Conservation (phyloP, 2,113 vertebrate species). For the Cephalopholis sonnerati region DNA sequence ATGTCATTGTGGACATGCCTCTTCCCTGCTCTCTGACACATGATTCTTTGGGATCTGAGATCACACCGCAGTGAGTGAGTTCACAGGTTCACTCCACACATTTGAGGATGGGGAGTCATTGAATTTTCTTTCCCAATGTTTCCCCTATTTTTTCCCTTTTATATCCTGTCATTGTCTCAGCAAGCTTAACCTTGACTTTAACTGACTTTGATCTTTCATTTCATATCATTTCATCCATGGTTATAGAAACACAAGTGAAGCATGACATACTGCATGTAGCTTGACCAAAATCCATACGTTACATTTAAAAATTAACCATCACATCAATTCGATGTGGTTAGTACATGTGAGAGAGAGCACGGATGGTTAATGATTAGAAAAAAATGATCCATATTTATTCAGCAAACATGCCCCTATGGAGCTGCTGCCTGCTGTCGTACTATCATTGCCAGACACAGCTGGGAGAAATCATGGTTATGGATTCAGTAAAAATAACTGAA, state of each 20-base stretch:
- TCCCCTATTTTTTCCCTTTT: not conserved
- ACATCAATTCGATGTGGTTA: not conserved
- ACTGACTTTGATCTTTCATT: not conserved
- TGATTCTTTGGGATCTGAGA: slow-evolving; percentile 17
- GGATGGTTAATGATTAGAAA: slow-evolving; percentile 40
- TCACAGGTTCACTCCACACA: not conserved
- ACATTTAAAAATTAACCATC: not conserved
- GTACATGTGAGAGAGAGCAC: not conserved
- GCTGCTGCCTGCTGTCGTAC: not conserved
- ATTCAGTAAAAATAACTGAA: not conserved
- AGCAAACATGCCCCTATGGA: slow-evolving; percentile 27
- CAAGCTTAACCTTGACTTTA: not conserved
- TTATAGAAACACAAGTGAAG: slow-evolving; percentile 10
- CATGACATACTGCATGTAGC: not conserved
- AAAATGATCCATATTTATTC: slow-evolving; percentile 12
- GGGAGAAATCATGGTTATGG: not conserved
- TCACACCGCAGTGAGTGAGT: not conserved
- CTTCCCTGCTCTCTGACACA: slow-evolving; percentile 8
- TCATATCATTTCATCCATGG: not conserved
- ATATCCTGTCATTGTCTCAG: not conserved
- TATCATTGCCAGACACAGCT: not conserved
- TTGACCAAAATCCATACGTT: not conserved
- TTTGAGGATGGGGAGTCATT: not conserved
- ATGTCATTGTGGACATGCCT: slow-evolving; percentile 45
- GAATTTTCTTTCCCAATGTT: not conserved